These are phyloP conservation scores for Mobula birostris DNA, from an alignment of 2,113 vertebrate genomes.

Conservation along the genomic window DNA sequence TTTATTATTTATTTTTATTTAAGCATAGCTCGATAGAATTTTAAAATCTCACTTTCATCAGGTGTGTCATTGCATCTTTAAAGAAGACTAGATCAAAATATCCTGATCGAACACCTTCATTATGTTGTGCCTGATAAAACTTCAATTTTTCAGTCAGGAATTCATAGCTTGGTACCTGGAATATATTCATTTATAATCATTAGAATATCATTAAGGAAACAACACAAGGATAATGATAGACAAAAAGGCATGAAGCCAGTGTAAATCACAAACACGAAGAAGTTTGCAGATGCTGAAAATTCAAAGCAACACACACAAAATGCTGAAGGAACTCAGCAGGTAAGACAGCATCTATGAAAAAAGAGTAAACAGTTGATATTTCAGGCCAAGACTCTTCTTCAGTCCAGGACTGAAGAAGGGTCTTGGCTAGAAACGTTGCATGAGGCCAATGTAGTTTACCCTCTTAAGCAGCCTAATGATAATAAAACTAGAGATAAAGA, in stretches of 20 bases:
- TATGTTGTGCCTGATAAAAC: slow-evolving; percentile 58
- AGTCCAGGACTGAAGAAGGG: no score
- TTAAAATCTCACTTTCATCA: slow-evolving; percentile 57
- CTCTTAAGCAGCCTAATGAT: neutral
- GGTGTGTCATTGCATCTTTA: slow-evolving; percentile 66
- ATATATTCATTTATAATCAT: neutral
- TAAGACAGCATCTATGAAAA: no score
- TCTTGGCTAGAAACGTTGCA: neutral
- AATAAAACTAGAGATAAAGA: no score
- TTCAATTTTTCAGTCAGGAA: slow-evolving; percentile 56
- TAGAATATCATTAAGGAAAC: neutral
- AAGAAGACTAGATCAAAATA: slow-evolving; percentile 67
- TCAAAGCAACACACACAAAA: no score
- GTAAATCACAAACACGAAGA: no score
- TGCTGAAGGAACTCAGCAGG: no score
- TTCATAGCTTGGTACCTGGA: slow-evolving; percentile 56
- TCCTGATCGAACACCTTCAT: slow-evolving; percentile 59
- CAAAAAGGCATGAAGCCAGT: neutral
- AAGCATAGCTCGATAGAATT: neutral
- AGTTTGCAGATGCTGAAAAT: no score
- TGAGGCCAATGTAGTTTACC: neutral
- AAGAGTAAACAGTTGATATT: no score
- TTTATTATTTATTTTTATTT: neutral
- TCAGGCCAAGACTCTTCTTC: no score
- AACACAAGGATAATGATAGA: neutral